Percentiles rank a stretch among this genome's conserved stretches.
Evolutionary conservation across 2,888 invertebrate species (phyloP).

Genomic region (Cacoxenus indagator): DNA sequence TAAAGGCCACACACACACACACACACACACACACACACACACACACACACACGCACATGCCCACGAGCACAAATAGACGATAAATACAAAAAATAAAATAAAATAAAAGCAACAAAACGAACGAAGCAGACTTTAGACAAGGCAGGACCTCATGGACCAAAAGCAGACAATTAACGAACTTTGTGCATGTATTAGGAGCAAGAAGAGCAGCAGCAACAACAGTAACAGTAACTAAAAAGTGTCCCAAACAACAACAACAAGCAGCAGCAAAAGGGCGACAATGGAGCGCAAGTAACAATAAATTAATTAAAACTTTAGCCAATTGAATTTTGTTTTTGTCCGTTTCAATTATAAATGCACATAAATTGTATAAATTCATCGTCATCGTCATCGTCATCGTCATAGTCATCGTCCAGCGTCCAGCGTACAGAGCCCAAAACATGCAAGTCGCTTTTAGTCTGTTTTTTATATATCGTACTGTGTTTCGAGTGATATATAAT

Average conservation of each 20-base stretch:
- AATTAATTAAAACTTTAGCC: conserved; percentile 59
- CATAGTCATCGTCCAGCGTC: background rate
- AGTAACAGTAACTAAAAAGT: conserved; percentile 63
- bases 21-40: background rate
- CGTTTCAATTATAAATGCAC: conserved; percentile 61
- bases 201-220: conserved; percentile 45
- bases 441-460: too few relatives aligned
- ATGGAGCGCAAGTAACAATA: conserved; percentile 59
- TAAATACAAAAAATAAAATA: background rate
- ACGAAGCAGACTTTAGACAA: background rate
- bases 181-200: conserved; percentile 4
- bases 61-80: background rate
- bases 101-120: background rate
- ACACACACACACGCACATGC: background rate
- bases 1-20: background rate
- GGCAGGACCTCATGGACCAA: background rate
- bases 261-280: conserved; percentile 32
- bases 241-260: background rate
- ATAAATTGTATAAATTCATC: conserved; percentile 47
- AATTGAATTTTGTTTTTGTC: conserved; percentile 54
- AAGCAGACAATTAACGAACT: conserved; percentile 18
- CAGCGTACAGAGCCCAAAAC: too few relatives aligned
- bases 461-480: too few relatives aligned
- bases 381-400: background rate
- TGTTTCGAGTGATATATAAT: too few relatives aligned